phyloP scores from a whole-genome alignment of 2,888 invertebrate genomes.

The Hypolimnas misippus region DNA sequence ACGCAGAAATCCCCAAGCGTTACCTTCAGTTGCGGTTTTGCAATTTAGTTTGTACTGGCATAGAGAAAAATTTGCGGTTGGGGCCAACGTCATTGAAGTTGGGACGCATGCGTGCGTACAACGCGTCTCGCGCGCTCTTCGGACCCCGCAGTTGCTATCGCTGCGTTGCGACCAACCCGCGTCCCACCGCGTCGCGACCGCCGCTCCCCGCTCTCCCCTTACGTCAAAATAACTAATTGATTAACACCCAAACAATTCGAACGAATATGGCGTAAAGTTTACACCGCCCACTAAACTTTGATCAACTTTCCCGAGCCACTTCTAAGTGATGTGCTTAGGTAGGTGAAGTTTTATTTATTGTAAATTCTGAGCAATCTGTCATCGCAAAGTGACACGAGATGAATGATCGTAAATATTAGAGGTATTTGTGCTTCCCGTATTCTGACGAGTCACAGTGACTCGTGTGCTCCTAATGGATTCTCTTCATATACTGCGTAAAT shows the following conservation, averaged over 20 bases:
- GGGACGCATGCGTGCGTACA: constrained; percentile 58
- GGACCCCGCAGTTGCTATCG: constrained; percentile 61
- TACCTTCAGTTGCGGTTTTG: constrained; percentile 72
- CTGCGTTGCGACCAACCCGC: constrained; percentile 54
- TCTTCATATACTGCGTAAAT: constrained; percentile 45
- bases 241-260: constrained; percentile 58
- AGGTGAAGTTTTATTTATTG: constrained; percentile 46
- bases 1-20: constrained; percentile 64
- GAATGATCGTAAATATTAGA: constrained; percentile 71
- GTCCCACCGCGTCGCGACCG: constrained; percentile 43
- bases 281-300: constrained; percentile 33
- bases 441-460: constrained; percentile 54
- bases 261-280: constrained; percentile 38
- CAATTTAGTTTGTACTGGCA: constrained; percentile 73
- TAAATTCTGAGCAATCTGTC: constrained; percentile 54
- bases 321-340: constrained; percentile 52
- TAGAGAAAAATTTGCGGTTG: constrained; percentile 74
- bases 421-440: constrained; percentile 51
- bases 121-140: constrained; percentile 40
- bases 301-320: constrained; percentile 39
- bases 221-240: constrained; percentile 76
- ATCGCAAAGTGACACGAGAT: constrained; percentile 64
- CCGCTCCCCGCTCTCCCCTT: constrained; percentile 49
- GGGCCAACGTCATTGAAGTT: constrained; percentile 43
- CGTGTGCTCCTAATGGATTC: constrained; percentile 54